phyloP scores from a whole-genome alignment of 2,888 invertebrate species.

The Nomada fucata region DNA sequence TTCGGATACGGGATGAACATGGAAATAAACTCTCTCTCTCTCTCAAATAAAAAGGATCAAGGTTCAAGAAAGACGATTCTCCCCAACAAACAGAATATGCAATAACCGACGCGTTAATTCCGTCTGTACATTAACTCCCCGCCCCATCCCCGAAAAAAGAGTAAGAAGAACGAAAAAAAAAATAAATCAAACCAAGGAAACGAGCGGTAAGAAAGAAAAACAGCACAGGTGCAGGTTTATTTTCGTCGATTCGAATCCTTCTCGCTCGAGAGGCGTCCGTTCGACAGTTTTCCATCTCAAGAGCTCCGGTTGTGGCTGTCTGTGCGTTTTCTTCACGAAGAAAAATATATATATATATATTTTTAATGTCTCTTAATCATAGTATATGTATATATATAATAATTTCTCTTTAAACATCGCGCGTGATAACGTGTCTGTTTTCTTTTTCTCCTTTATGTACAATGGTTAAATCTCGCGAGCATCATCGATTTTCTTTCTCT shows the following conservation, averaged over 20 bases:
- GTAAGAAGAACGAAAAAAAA: too few relatives aligned
- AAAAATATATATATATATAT: slow-evolving; percentile 60
- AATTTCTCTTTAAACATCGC: slow-evolving; percentile 58
- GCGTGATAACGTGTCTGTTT: slow-evolving; percentile 42
- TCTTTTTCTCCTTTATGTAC: slow-evolving; percentile 49
- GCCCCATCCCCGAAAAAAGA: too few relatives aligned
- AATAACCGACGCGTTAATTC: slow-evolving; percentile 58
- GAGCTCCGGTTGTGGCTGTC: slow-evolving; percentile 24
- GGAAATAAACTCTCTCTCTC: not conserved
- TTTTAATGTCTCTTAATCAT: slow-evolving; percentile 61
- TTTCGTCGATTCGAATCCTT: slow-evolving; percentile 65
- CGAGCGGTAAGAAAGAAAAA: slow-evolving; percentile 25
- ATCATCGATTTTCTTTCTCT: slow-evolving; percentile 20
- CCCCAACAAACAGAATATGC: slow-evolving; percentile 63
- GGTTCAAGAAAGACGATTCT: slow-evolving; percentile 29
- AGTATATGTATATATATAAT: slow-evolving; percentile 53
- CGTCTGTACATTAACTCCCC: not conserved
- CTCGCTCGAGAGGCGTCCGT: slow-evolving; percentile 68
- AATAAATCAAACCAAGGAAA: slow-evolving; percentile 5
- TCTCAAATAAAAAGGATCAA: not conserved
- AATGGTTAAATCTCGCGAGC: slow-evolving; percentile 60
- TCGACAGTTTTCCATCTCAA: slow-evolving; percentile 12
- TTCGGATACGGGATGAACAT: slow-evolving; percentile 7
- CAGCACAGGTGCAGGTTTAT: slow-evolving; percentile 15
- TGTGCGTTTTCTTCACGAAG: slow-evolving; percentile 58